These are phyloP conservation scores for Aphrophora alni DNA, from an alignment of 2,888 invertebrate genomes.

Conservation along the genomic window DNA sequence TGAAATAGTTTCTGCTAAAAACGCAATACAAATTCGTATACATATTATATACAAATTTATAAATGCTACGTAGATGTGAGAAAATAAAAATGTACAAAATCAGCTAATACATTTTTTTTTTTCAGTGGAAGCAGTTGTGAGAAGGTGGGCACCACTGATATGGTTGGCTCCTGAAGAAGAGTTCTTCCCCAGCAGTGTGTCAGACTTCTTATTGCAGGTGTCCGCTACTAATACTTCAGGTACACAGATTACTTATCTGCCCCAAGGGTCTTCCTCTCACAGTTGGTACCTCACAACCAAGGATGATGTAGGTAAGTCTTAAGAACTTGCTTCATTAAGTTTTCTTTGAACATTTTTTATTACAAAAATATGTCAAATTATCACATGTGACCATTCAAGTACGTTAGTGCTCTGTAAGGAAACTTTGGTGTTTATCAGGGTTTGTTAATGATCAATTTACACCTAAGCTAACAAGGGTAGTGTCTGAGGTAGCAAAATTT, in stretches of 20 bases:
- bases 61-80: no score
- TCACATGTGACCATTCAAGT: not conserved
- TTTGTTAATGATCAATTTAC: no score
- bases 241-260: conserved; percentile 41
- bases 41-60: no score
- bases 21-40: no score
- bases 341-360: no score
- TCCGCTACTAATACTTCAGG: not conserved
- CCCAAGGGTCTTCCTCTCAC: conserved; percentile 55
- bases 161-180: conserved; percentile 71
- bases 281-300: conserved; percentile 62
- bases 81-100: no score
- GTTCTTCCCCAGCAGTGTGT: conserved; percentile 67
- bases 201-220: conserved; percentile 61
- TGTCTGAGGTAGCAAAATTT: no score
- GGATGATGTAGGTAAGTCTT: conserved; percentile 57
- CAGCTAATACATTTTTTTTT: no score
- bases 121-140: conserved; percentile 58
- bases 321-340: not conserved
- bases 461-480: no score
- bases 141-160: conserved; percentile 69
- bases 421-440: no score
- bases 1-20: no score
- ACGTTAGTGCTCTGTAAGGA: conserved; percentile 4
- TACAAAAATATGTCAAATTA: not conserved